A percentile compares a stretch with the other conserved stretches of the same genome.
Evolutionary conservation across 2,113 vertebrate species (phyloP).

Genomic region (Protomyctophum bolini): DNA sequence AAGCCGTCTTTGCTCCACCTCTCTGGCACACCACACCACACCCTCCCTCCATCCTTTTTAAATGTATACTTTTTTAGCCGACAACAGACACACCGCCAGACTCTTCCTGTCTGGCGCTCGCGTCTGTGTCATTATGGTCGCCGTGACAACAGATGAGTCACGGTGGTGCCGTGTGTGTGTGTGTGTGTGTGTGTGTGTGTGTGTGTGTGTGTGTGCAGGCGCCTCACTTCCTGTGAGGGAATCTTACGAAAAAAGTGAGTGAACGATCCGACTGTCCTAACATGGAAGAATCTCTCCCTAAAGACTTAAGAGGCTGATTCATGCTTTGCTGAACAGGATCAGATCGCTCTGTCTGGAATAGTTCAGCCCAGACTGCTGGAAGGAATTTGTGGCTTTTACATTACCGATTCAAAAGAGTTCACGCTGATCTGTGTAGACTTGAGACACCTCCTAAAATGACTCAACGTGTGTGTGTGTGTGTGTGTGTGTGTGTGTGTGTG

Average conservation of each 20-base stretch:
- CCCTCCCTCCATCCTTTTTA: slow-evolving; percentile 8
- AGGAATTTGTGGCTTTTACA: slow-evolving; percentile 22
- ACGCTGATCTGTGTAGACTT: slow-evolving; percentile 1
- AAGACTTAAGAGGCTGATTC: slow-evolving; percentile 60
- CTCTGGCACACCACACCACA: slow-evolving; percentile 50
- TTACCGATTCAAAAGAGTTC: slow-evolving; percentile 1
- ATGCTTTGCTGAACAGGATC: slow-evolving; percentile 22
- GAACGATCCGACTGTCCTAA: slow-evolving; percentile 45
- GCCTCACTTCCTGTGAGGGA: slow-evolving; percentile 74
- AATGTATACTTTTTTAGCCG: slow-evolving; percentile 35
- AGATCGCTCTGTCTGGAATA: slow-evolving; percentile 11
- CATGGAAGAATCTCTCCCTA: slow-evolving; percentile 38
- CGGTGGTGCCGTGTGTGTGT: slow-evolving; percentile 21
- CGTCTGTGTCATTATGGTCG: slow-evolving; percentile 56
- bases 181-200: slow-evolving; percentile 26
- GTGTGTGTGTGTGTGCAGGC: slow-evolving; percentile 52
- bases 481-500: background rate
- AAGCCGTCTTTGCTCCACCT: slow-evolving; percentile 12
- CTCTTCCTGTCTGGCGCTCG: slow-evolving; percentile 62
- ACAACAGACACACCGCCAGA: slow-evolving; percentile 33
- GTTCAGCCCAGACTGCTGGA: background rate
- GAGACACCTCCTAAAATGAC: slow-evolving; percentile 18
- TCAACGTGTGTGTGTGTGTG: background rate
- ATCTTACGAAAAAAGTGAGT: slow-evolving; percentile 26
- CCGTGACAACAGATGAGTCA: slow-evolving; percentile 74